These are phyloP conservation scores for Myotis planiceps DNA, from an alignment of 2,797 vertebrate species.

Conservation along the genomic window DNA sequence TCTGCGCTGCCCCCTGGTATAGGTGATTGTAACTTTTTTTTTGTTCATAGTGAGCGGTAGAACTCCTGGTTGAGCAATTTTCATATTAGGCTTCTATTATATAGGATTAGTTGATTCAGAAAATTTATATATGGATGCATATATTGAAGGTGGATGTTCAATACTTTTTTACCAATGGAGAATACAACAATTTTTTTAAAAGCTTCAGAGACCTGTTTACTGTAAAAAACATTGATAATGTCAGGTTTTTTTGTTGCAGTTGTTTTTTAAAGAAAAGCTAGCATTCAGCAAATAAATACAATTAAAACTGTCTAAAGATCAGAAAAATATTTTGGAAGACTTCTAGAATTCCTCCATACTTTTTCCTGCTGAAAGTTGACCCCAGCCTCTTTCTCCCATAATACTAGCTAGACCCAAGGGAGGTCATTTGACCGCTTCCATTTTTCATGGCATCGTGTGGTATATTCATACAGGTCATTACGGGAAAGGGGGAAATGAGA, in stretches of 20 bases:
- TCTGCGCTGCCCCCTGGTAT: no score
- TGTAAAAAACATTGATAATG: not conserved
- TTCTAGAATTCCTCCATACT: not conserved
- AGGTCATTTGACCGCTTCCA: not conserved
- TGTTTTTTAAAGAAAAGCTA: not conserved
- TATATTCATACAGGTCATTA: not conserved
- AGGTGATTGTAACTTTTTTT: no score
- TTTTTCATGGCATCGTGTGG: not conserved
- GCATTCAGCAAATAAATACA: not conserved
- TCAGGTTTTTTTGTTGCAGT: not conserved
- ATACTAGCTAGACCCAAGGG: not conserved
- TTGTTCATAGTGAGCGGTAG: no score
- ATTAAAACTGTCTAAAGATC: not conserved
- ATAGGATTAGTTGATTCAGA: not conserved
- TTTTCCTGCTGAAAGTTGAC: not conserved
- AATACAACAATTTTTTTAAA: not conserved
- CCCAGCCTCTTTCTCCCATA: not conserved
- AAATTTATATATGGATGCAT: not conserved
- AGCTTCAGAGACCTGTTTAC: not conserved
- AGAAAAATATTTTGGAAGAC: not conserved
- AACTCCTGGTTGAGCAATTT: no score
- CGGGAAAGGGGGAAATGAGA: constrained; percentile 14
- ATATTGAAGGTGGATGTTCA: not conserved
- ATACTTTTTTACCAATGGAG: not conserved
- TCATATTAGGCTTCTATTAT: no score